These are phyloP conservation scores for Potorous gilbertii DNA, from an alignment of 2,797 vertebrate species.

Conservation along the genomic window DNA sequence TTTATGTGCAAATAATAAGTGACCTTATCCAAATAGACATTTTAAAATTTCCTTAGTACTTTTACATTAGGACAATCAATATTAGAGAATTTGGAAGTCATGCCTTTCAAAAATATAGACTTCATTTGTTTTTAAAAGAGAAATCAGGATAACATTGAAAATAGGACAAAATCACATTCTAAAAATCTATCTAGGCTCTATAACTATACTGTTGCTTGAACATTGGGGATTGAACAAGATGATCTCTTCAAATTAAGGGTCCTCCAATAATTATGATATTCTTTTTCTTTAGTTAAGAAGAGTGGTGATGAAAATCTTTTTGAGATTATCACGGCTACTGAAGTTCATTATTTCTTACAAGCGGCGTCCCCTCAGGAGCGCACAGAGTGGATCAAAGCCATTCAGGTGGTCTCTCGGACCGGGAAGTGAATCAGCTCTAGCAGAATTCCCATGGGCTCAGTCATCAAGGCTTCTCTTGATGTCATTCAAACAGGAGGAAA, in stretches of 20 bases:
- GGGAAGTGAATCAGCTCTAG: slow-evolving; percentile 88
- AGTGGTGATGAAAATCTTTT: slow-evolving; percentile 94
- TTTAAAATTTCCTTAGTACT: background rate
- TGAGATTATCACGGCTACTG: slow-evolving; percentile 97
- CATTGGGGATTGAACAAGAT: background rate
- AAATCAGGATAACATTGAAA: background rate
- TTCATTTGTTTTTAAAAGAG: background rate
- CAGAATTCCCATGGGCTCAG: background rate
- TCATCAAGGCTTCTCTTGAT: background rate
- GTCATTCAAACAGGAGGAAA: background rate
- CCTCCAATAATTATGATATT: background rate
- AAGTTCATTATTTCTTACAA: slow-evolving; percentile 94
- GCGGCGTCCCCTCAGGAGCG: slow-evolving; percentile 92
- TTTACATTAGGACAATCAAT: background rate
- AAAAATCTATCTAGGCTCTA: background rate
- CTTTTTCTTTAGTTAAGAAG: slow-evolving; percentile 88
- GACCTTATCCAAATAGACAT: background rate
- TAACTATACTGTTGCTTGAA: background rate
- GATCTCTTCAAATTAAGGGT: background rate
- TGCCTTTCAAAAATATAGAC: background rate
- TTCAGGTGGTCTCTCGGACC: slow-evolving; percentile 91
- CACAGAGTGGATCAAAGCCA: slow-evolving; percentile 95
- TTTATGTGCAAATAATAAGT: slow-evolving; percentile 12
- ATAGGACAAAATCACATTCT: background rate
- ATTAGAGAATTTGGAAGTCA: background rate